phyloP scores from a whole-genome alignment of 2,888 invertebrate species.

The Leptopilina drosophilae region DNA sequence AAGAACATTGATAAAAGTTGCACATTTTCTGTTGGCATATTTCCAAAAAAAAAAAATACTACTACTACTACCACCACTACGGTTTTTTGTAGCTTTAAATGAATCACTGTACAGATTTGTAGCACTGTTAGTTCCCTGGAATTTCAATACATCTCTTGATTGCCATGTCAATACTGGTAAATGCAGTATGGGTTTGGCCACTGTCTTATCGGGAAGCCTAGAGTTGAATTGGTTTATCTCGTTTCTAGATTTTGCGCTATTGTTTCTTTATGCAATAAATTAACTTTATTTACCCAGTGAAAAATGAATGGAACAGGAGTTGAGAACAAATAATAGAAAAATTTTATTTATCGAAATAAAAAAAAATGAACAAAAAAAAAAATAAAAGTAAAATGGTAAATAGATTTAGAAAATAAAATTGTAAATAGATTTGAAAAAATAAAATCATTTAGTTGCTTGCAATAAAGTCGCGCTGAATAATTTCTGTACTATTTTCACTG shows the following conservation, averaged over 20 bases:
- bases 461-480: too few species aligned
- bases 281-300: background rate
- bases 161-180: slow-evolving; percentile 40
- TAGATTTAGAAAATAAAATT: too few species aligned
- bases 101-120: slow-evolving; percentile 34
- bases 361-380: too few species aligned
- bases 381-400: too few species aligned
- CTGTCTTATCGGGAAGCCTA: slow-evolving; percentile 10
- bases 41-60: slow-evolving; percentile 46
- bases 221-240: slow-evolving; percentile 8
- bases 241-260: slow-evolving; percentile 6
- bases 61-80: slow-evolving; percentile 40
- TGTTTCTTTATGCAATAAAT: slow-evolving; percentile 20
- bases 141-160: slow-evolving; percentile 42
- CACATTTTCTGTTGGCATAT: slow-evolving; percentile 43
- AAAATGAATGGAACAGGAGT: background rate
- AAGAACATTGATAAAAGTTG: slow-evolving; percentile 40
- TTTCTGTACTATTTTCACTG: too few species aligned
- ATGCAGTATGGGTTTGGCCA: background rate
- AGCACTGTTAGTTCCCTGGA: slow-evolving; percentile 34
- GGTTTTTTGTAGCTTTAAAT: slow-evolving; percentile 34
- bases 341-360: too few species aligned
- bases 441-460: too few species aligned
- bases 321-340: background rate
- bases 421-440: too few species aligned